phyloP scores from a whole-genome alignment of 2,797 vertebrate species.

The Phalloptychus januarius region DNA sequence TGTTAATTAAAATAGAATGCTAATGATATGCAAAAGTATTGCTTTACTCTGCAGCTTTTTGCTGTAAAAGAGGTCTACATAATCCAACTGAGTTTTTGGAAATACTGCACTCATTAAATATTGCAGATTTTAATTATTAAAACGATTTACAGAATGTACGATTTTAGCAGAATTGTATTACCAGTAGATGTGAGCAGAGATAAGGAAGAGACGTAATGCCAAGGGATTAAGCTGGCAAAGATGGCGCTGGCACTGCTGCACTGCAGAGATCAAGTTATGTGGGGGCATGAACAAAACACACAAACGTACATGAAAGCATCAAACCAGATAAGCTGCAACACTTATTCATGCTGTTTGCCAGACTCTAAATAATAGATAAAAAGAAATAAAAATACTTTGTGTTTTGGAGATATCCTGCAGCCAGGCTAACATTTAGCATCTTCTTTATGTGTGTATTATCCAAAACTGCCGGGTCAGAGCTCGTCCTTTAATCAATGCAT shows the following conservation, averaged over 20 bases:
- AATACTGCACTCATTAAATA: conserved; percentile 1
- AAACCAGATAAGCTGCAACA: neutral
- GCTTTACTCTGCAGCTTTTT: conserved; percentile 1
- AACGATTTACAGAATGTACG: neutral
- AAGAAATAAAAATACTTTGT: conserved; percentile 10
- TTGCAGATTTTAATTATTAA: conserved; percentile 3
- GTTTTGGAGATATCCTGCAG: conserved; percentile 12
- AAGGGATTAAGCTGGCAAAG: conserved; percentile 65
- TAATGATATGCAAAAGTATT: conserved; percentile 8
- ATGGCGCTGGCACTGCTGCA: conserved; percentile 57
- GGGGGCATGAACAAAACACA: conserved; percentile 47
- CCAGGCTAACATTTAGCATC: conserved; percentile 35
- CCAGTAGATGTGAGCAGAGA: conserved; percentile 38
- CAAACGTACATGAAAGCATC: neutral
- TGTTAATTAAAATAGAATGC: conserved; percentile 24
- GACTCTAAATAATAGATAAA: conserved; percentile 5
- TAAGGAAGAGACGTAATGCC: conserved; percentile 53
- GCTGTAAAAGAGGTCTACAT: conserved; percentile 1
- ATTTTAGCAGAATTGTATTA: conserved; percentile 23
- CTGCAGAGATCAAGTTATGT: conserved; percentile 61
- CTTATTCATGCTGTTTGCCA: neutral
- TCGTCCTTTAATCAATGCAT: conserved; percentile 8
- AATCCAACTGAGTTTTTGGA: neutral
- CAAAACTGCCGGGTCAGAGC: conserved; percentile 25
- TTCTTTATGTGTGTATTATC: conserved; percentile 21